Evolutionary conservation across 2,797 vertebrate genomes (phyloP), one percentile per base, ranked within the genome.

Genomic region (Fistularia commersonii): DNA sequence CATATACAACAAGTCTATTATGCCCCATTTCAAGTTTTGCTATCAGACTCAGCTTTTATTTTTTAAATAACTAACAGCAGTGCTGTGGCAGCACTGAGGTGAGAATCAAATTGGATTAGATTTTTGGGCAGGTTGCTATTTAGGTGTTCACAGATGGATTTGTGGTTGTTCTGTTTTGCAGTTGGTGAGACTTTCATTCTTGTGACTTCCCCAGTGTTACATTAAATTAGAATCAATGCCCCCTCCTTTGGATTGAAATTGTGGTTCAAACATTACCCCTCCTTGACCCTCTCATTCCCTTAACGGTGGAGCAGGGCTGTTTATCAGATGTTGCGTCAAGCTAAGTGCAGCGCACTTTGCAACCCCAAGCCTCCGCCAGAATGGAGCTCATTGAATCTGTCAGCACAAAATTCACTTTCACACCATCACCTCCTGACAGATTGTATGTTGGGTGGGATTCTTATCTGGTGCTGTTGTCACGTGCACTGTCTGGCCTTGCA

Each of bases 331-430:
- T 11, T 48, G 23, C 59, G 66, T 70, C 32, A 44, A 51, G 48
- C 54, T 61, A 64, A 78, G 66, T 71, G 64, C 34, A 14, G 45
- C 37, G 12, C 38, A 37, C 76, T 72, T 71, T 77, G 74, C 77
- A 48, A 50, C 41, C n/a, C 57, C 6, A 40, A 58, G 54, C 54
- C 41, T 54, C 54, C 50, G 13, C 33, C 57, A 54, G 39, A 69
- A 67, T 32, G 32, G 54, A 56, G 56, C 56, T 64, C 53, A 48
- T 72, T 68, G 61, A 79, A 54, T 48, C 81, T 84, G 83, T 89
- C 85, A 74, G 57, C 84, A 79, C 61, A 47, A 66, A 60, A 72
- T 48, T 60, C 51, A 55, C 68, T 45, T 37, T n/a, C 41, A 46
- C 35, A 34, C 39, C 47, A 34, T 67, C 57, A 59, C 71, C 54